Base-by-base conservation (phyloP, 2,888 invertebrate genomes). In the Caradrina kadenii region DNA sequence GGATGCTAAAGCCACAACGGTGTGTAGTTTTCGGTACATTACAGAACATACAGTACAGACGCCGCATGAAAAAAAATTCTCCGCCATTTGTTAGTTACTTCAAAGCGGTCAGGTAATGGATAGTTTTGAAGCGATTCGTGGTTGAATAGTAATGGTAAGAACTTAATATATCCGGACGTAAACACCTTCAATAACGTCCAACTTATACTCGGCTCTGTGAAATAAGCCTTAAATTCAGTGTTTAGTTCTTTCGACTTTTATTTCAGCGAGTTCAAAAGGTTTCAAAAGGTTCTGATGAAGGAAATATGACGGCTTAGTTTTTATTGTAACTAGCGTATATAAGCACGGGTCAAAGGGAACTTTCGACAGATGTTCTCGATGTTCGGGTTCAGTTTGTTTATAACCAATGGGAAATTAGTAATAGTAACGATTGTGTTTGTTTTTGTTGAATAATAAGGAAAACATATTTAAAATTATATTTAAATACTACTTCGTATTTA, bases 291-390 rank as follows among this genome's bases (percentile, higher is more conserved):
- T 82, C 75, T 81, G 79, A 81, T 74, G 83, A 83, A 85, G 81
- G 86, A 86, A 86, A 88, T 84, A 84, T 82, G 81, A 80, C 69
- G 82, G 83, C 87, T 86, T 86, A 87, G 84, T 86, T 91, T 89
- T 91, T 90, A 91, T 91, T 88, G 88, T 86, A 87, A 89, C 85
- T 86, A 87, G 89, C 86, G 83, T 79, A 87, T 87, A 89, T 87
- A 86, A 86, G 83, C 79, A 71, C 82, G 80, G 85, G 83, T 80
- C 84, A 80, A 84, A 77, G 80, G 76, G 62, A 84, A 83, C 75
- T 84, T 89, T 88, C 87, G 80, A 87, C 90, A 90, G 89, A 89
- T 90, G 90, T 80, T 84, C 82, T 82, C 89, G 87, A 88, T 88
- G 87, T 81, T 77, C 76, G 71, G 85, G 87, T 87, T 84, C 87